phyloP scores from a whole-genome alignment of 2,113 vertebrate species.

The mouse (Mus musculus) region DNA sequence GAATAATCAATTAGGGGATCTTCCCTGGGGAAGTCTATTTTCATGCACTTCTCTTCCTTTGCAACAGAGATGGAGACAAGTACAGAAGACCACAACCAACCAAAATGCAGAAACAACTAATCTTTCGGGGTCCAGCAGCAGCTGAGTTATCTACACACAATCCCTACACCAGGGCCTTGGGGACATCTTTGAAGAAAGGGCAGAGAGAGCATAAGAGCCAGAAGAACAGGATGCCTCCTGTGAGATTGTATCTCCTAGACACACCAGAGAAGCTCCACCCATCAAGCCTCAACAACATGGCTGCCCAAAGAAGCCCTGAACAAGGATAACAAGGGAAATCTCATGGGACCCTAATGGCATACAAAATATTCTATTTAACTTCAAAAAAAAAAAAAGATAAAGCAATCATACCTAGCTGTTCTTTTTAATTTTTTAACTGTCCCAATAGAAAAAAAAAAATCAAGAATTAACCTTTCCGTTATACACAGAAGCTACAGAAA shows the following conservation, averaged over 20 bases:
- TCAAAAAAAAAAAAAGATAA: constrained; percentile 8
- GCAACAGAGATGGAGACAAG: neutral
- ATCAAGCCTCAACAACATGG: neutral
- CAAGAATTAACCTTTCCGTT: constrained; percentile 34
- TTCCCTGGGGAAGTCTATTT: neutral
- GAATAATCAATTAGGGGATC: neutral
- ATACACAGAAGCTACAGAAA: constrained; percentile 22
- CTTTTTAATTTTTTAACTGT: constrained; percentile 5
- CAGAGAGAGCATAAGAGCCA: neutral
- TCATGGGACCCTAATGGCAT: too few species aligned
- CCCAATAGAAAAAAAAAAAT: constrained; percentile 44
- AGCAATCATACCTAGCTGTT: neutral
- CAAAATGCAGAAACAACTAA: neutral
- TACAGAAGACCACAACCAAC: neutral
- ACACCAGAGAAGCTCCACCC: neutral
- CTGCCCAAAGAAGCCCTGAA: neutral
- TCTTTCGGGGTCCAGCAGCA: neutral
- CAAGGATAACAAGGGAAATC: neutral
- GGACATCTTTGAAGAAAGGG: neutral
- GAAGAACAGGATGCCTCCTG: neutral
- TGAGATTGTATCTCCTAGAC: neutral
- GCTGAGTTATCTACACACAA: neutral
- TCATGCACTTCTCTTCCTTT: neutral
- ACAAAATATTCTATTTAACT: neutral
- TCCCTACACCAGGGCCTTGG: neutral